phyloP scores from a whole-genome alignment of 1,140 invertebrate genomes.

The Euura lappo region DNA sequence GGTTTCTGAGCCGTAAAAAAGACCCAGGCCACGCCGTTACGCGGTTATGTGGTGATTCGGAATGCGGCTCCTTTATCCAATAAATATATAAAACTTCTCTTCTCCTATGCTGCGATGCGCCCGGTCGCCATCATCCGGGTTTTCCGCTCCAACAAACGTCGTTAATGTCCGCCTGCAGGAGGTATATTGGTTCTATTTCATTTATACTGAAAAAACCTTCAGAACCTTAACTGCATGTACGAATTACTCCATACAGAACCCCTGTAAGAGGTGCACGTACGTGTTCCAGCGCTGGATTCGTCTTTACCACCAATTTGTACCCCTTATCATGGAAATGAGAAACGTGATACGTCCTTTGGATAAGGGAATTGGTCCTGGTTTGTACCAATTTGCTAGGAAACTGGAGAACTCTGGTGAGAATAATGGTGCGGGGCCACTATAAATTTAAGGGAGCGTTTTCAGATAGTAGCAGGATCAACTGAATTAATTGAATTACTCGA shows the following conservation, averaged over 20 bases:
- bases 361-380: background rate
- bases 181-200: background rate
- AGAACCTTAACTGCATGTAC: background rate
- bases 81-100: slow-evolving; percentile 12
- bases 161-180: background rate
- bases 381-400: background rate
- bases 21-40: slow-evolving; percentile 5
- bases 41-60: slow-evolving; percentile 14
- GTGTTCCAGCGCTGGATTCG: background rate
- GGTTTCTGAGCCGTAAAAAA: slow-evolving; percentile 9
- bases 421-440: background rate
- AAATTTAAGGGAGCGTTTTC: background rate
- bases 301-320: background rate
- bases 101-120: background rate
- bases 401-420: background rate
- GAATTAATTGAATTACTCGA: no score
- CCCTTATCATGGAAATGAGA: slow-evolving; percentile 3
- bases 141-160: background rate
- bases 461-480: background rate
- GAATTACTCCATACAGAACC: background rate
- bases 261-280: background rate
- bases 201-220: background rate
- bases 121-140: background rate
- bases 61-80: slow-evolving; percentile 13
- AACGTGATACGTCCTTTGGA: background rate